Evolutionary conservation across 2,113 vertebrate species (phyloP).

Genomic region (Chlorodrepanis virens): DNA sequence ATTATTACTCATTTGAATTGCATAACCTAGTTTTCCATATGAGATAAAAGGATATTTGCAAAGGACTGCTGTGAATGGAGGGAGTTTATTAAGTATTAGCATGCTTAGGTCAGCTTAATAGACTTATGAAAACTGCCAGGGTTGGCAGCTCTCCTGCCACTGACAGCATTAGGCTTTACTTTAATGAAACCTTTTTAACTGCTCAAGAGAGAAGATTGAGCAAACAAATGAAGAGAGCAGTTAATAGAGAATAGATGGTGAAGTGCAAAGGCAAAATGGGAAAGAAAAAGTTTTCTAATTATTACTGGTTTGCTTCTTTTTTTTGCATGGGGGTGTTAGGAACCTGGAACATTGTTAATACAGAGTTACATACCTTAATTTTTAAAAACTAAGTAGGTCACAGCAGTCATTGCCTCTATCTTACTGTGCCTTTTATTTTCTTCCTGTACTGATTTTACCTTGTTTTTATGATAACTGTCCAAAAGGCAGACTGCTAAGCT

Average conservation of each 20-base stretch:
- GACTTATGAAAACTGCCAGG: not conserved
- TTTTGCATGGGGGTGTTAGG: not conserved
- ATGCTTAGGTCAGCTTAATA: slow-evolving; percentile 25
- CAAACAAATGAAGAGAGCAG: slow-evolving; percentile 36
- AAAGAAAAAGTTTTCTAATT: not conserved
- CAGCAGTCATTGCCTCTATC: not conserved
- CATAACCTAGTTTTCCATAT: not conserved
- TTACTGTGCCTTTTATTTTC: not conserved
- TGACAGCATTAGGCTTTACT: slow-evolving; percentile 39
- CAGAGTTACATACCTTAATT: not conserved
- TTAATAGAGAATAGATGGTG: slow-evolving; percentile 6
- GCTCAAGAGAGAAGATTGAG: not conserved
- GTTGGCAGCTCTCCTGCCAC: slow-evolving; percentile 12
- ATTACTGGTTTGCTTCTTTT: not conserved
- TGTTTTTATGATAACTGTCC: not conserved
- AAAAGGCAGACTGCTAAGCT: not conserved
- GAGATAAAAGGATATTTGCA: not conserved
- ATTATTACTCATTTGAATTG: not conserved
- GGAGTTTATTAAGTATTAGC: slow-evolving; percentile 13
- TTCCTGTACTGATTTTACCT: not conserved
- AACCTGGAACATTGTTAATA: not conserved
- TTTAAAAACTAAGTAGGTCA: not conserved
- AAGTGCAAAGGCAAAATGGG: not conserved
- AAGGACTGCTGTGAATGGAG: not conserved
- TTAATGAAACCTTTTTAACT: slow-evolving; percentile 50